phyloP scores from a whole-genome alignment of 2,797 vertebrate species.

The Pachyuromys duprasi region DNA sequence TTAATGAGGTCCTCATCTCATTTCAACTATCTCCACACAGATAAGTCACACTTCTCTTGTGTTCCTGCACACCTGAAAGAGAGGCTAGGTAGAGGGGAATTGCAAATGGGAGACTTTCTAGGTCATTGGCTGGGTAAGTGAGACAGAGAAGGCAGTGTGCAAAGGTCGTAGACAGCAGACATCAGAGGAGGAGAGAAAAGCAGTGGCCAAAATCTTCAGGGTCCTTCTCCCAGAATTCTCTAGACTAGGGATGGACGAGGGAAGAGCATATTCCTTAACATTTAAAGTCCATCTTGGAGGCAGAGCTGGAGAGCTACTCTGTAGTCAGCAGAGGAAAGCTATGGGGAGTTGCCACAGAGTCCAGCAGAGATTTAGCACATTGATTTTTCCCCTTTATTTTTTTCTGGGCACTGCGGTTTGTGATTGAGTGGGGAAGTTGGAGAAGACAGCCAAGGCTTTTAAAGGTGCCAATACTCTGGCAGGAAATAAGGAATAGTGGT shows the following conservation, averaged over 20 bases:
- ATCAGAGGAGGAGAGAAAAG: no score
- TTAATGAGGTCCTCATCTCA: neutral
- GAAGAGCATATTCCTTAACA: neutral
- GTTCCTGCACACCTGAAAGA: neutral
- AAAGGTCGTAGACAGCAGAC: neutral
- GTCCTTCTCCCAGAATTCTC: neutral
- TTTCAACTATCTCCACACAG: neutral
- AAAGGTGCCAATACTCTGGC: conserved; percentile 79
- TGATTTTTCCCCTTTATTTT: conserved; percentile 63
- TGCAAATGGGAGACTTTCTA: neutral
- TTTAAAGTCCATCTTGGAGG: neutral
- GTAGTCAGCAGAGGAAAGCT: neutral
- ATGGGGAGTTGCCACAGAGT: neutral
- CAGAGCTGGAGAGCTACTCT: neutral
- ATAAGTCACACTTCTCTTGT: neutral
- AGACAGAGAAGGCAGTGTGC: neutral
- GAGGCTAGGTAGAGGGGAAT: neutral
- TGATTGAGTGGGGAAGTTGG: conserved; percentile 78
- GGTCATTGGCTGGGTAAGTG: neutral
- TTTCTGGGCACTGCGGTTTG: conserved; percentile 35
- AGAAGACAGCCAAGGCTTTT: conserved; percentile 83
- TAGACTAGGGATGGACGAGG: no score
- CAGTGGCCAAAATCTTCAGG: neutral
- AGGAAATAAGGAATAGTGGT: conserved; percentile 76
- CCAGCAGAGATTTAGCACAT: conserved; percentile 56